phyloP scores from a whole-genome alignment of 2,888 invertebrate species.

The Criorhina ranunculi region DNA sequence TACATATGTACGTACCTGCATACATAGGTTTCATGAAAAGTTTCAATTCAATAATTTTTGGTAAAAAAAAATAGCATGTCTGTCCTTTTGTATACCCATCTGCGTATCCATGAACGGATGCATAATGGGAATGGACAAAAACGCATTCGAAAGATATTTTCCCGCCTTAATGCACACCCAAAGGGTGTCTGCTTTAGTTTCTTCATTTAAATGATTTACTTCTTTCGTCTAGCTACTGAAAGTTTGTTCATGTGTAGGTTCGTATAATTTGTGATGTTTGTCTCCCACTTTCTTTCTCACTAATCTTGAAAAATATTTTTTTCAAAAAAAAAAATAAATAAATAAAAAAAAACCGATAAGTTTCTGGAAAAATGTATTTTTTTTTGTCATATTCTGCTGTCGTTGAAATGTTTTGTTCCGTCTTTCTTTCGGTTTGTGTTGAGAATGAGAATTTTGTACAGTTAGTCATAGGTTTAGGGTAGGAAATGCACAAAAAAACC shows the following conservation, averaged over 20 bases:
- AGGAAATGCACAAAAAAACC: background rate
- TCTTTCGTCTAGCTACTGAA: background rate
- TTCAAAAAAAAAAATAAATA: no score
- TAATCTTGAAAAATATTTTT: conserved; percentile 52
- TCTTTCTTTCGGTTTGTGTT: conserved; percentile 1
- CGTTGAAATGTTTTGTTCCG: background rate
- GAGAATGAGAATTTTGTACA: conserved; percentile 20
- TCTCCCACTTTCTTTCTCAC: conserved; percentile 23
- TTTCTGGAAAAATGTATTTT: background rate
- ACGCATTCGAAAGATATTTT: conserved; percentile 13
- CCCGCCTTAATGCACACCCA: conserved; percentile 17
- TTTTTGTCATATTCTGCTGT: conserved; percentile 13
- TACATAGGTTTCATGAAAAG: no score
- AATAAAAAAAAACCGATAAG: conserved; percentile 68
- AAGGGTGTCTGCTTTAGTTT: background rate
- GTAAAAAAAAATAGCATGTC: no score
- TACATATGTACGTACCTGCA: no score
- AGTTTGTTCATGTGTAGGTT: background rate
- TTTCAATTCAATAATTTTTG: no score
- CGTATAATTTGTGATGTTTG: background rate
- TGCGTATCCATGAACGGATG: background rate
- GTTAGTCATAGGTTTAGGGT: conserved; percentile 9
- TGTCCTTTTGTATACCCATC: no score
- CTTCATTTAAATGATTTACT: conserved; percentile 6
- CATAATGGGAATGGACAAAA: background rate